phyloP scores from a whole-genome alignment of 2,888 invertebrate species.

The Eulithis prunata region DNA sequence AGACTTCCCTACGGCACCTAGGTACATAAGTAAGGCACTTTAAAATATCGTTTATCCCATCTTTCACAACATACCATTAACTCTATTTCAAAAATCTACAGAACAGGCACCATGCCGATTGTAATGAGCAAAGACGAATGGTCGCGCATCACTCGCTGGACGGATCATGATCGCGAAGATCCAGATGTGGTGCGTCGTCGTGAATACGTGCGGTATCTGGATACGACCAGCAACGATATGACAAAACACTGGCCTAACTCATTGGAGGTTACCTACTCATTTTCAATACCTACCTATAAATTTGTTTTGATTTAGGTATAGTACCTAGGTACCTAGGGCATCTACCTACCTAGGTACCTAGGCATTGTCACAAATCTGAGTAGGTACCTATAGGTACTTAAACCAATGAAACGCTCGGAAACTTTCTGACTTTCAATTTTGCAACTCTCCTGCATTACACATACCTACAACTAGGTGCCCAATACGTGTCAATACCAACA shows the following conservation, averaged over 20 bases:
- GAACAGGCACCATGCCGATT: conserved; percentile 61
- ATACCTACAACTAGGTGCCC: too few species aligned
- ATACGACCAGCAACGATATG: conserved; percentile 64
- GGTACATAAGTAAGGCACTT: background rate
- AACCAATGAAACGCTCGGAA: too few species aligned
- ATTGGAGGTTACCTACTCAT: conserved; percentile 53
- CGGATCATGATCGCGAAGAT: conserved; percentile 57
- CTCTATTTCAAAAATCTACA: background rate
- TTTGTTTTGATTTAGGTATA: too few species aligned
- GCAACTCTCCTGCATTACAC: too few species aligned
- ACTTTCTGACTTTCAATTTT: too few species aligned
- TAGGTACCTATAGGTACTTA: too few species aligned
- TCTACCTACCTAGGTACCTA: too few species aligned
- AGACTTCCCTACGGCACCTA: too few species aligned
- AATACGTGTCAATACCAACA: too few species aligned
- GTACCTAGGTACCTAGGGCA: too few species aligned
- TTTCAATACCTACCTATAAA: background rate
- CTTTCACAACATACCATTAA: background rate
- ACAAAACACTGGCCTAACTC: conserved; percentile 77
- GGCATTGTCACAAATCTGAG: too few species aligned
- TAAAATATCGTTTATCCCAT: background rate
- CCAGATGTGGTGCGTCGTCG: conserved; percentile 58
- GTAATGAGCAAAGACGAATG: conserved; percentile 64
- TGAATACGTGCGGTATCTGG: conserved; percentile 61
- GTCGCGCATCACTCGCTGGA: conserved; percentile 64